A percentile compares a stretch with the other conserved stretches of the same genome.
phyloP scores from a whole-genome alignment of 2,113 vertebrate genomes.

The Ciconia maguari region DNA sequence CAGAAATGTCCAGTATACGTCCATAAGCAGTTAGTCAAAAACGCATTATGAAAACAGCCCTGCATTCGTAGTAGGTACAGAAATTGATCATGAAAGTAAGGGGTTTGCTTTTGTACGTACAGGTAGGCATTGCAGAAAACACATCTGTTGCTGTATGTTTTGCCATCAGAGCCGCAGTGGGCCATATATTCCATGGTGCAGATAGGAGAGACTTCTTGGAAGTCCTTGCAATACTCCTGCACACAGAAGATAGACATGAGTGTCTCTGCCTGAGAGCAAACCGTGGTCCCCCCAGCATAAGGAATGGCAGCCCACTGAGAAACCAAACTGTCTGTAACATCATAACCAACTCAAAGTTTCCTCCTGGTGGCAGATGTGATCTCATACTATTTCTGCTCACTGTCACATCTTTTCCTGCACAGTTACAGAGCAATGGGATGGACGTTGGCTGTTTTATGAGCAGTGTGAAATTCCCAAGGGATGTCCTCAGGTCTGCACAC shows the following conservation, averaged over 20 bases:
- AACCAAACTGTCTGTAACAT: neutral
- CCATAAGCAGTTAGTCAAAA: neutral
- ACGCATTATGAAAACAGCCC: neutral
- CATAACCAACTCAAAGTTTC: neutral
- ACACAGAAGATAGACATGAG: neutral
- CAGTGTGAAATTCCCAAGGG: neutral
- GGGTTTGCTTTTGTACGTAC: slow-evolving; percentile 14
- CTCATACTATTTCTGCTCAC: neutral
- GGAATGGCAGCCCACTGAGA: neutral
- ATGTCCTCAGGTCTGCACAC: neutral
- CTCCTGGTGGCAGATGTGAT: neutral
- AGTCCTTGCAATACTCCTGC: neutral
- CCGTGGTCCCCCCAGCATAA: neutral
- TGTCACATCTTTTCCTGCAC: neutral
- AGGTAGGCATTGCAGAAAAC: slow-evolving; percentile 43
- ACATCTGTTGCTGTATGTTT: slow-evolving; percentile 53
- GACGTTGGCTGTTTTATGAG: neutral
- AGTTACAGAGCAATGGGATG: neutral
- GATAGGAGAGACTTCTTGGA: accelerated
- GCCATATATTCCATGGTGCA: neutral
- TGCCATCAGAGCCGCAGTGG: slow-evolving; percentile 69
- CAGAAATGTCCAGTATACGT: neutral
- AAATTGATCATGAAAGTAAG: neutral
- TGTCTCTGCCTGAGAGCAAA: neutral
- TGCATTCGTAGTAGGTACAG: neutral